Conservation (phyloP, 2,888 invertebrate species). For the Iphiclides podalirius region DNA sequence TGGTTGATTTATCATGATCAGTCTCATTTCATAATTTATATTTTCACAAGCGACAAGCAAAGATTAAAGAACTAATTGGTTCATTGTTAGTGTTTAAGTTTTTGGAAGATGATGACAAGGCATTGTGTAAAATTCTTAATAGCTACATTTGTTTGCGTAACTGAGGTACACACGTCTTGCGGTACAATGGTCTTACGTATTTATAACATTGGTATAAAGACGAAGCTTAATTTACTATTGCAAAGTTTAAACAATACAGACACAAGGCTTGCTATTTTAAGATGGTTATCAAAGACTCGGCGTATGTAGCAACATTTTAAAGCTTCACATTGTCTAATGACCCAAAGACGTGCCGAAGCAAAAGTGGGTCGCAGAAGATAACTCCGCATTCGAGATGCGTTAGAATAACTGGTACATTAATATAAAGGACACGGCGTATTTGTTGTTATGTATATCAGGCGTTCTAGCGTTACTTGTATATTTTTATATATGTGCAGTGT, state of each 20-base stretch:
- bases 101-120: not conserved
- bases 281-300: slow-evolving; percentile 3
- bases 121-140: not conserved
- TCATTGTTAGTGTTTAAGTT: slow-evolving; percentile 17
- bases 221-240: too few species aligned
- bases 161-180: not conserved
- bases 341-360: slow-evolving; percentile 6
- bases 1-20: too few species aligned
- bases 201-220: too few species aligned
- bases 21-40: too few species aligned
- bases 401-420: not conserved
- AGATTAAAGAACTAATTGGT: too few species aligned
- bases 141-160: not conserved
- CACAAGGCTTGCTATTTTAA: not conserved
- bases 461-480: too few species aligned
- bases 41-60: too few species aligned
- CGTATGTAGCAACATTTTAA: slow-evolving; percentile 5
- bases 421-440: not conserved
- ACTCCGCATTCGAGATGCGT: not conserved
- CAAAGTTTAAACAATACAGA: not conserved
- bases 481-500: too few species aligned
- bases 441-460: too few species aligned
- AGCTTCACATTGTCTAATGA: slow-evolving; percentile 16
- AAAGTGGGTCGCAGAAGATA: slow-evolving; percentile 15
- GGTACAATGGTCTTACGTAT: too few species aligned